phyloP scores from a whole-genome alignment of 2,113 vertebrate species.

The Charadrius vociferus region DNA sequence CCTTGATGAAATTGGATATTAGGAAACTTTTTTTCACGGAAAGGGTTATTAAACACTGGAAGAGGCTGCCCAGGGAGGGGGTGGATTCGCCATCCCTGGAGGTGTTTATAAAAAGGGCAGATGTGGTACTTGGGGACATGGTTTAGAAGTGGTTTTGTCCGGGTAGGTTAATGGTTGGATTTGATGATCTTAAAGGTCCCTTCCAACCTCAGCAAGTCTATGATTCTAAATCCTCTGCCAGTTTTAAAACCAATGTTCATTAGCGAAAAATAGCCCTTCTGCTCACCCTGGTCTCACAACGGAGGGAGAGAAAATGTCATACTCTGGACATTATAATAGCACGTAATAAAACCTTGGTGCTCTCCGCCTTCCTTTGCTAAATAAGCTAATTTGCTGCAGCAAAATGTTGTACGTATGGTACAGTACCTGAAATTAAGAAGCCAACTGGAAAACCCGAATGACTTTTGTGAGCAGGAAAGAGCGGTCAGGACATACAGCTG shows the following conservation, averaged over 20 bases:
- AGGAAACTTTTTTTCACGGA: too few species aligned
- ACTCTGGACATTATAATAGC: not conserved
- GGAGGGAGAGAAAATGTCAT: not conserved
- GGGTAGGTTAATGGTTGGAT: too few species aligned
- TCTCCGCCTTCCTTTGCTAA: not conserved
- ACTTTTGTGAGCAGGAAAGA: not conserved
- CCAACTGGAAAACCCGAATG: not conserved
- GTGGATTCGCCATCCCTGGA: too few species aligned
- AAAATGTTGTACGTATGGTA: accelerated
- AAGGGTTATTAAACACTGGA: too few species aligned
- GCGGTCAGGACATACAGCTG: not conserved
- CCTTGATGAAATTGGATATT: not conserved
- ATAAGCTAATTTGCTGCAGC: not conserved
- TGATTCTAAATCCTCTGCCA: not conserved
- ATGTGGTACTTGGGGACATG: too few species aligned
- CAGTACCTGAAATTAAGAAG: not conserved
- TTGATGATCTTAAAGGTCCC: too few species aligned
- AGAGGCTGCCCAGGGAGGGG: too few species aligned
- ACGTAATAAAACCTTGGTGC: not conserved
- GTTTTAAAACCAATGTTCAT: not conserved
- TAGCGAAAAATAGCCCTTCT: not conserved
- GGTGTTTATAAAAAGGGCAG: too few species aligned
- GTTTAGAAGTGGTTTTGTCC: too few species aligned
- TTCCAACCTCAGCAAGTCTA: too few species aligned
- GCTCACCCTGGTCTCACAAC: not conserved